Conservation (phyloP, 1,140 invertebrate species). For the Micrasema longulum region DNA sequence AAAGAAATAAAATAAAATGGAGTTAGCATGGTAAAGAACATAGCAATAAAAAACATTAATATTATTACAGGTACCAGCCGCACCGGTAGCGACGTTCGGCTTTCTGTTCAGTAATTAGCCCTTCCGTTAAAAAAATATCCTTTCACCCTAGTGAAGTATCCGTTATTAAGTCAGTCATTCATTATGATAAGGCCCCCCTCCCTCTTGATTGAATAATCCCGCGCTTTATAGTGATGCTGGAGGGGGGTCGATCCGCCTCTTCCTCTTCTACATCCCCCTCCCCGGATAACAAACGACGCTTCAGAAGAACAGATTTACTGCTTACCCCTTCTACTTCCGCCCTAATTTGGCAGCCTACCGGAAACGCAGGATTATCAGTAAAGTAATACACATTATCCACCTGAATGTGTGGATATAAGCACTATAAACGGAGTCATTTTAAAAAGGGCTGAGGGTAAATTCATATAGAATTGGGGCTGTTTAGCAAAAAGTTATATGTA, state of each 20-base stretch:
- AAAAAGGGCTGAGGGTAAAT: too few species aligned
- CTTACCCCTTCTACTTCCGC: conserved; percentile 9
- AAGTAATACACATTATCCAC: conserved; percentile 34
- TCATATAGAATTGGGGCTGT: too few species aligned
- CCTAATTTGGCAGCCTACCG: conserved; percentile 37
- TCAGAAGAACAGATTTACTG: conserved; percentile 39
- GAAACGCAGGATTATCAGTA: conserved; percentile 28
- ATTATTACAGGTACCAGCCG: too few species aligned
- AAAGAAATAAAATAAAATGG: too few species aligned
- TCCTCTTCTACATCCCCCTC: background rate
- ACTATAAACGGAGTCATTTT: too few species aligned
- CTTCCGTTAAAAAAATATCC: conserved; percentile 21
- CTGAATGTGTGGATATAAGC: conserved; percentile 24
- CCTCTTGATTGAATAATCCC: conserved; percentile 52
- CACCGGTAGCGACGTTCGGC: background rate
- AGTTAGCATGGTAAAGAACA: too few species aligned
- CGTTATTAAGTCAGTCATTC: conserved; percentile 49
- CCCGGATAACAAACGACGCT: conserved; percentile 37
- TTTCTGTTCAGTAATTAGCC: conserved; percentile 4
- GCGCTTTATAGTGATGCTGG: conserved; percentile 33
- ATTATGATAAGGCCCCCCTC: conserved; percentile 52
- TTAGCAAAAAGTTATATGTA: too few species aligned
- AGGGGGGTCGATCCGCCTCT: background rate
- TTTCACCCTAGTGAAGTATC: conserved; percentile 39
- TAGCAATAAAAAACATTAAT: too few species aligned